phyloP scores from a whole-genome alignment of 2,888 invertebrate species.

The Agapetus fuscipes region DNA sequence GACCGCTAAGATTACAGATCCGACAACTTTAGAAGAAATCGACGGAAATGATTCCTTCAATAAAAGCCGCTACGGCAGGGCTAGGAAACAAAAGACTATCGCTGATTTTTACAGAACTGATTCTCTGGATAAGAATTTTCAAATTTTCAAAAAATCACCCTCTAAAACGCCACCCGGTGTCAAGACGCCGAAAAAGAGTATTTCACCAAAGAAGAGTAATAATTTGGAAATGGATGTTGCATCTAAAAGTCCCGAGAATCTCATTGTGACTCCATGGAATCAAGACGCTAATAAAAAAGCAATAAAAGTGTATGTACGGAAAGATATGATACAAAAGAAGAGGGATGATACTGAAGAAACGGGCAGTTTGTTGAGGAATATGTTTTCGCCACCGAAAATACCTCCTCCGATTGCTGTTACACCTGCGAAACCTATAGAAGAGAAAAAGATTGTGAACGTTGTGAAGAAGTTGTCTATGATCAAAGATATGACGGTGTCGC shows the following conservation, averaged over 20 bases:
- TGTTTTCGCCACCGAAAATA: constrained; percentile 33
- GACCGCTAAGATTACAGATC: constrained; percentile 35
- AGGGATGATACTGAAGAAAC: constrained; percentile 28
- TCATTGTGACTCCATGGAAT: constrained; percentile 10
- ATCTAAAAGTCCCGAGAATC: background rate
- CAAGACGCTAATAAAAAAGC: constrained; percentile 28
- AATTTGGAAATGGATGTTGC: background rate
- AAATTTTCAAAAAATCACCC: constrained; percentile 28
- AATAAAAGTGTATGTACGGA: constrained; percentile 36
- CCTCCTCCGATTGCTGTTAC: constrained; percentile 4
- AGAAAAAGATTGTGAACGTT: background rate
- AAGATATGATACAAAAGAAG: constrained; percentile 38
- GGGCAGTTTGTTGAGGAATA: constrained; percentile 32
- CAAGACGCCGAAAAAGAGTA: background rate
- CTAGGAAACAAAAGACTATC: constrained; percentile 43
- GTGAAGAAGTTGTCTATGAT: background rate
- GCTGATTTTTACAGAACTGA: constrained; percentile 35
- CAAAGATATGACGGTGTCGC: background rate
- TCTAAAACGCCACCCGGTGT: constrained; percentile 6
- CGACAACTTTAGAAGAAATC: constrained; percentile 33
- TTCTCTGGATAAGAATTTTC: constrained; percentile 26
- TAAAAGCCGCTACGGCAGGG: constrained; percentile 51
- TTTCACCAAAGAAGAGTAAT: background rate
- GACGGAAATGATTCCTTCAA: constrained; percentile 26
- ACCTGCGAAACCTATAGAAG: too few relatives aligned